Base-by-base conservation (phyloP, 2,888 invertebrate species). In the Pandemis cinnamomeana region DNA sequence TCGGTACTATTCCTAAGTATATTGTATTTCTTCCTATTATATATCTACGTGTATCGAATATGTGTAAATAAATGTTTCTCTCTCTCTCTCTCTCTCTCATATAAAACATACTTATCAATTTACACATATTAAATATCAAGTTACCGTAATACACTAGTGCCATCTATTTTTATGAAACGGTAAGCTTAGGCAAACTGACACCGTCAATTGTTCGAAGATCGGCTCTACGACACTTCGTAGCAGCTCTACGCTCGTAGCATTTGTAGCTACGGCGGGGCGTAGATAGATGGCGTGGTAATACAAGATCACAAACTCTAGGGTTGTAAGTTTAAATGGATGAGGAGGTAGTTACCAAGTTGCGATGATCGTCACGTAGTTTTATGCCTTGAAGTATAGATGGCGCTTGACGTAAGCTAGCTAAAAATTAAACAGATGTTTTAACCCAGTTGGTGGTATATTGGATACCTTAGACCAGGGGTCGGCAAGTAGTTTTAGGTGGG, bases 271-370 rank as follows among this genome's bases (percentile, higher is more conserved):
- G 51, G 44, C 55, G 2, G 13, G 0, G 3, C 58, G 69, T 51
- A 58, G 72, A 63, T 27, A 72, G 72, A 72, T 72, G 72, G 72
- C 72, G 64, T 44, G 20, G 8, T 53, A n/a, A n/a, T 55, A 3
- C 55, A 3, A 15, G 15, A 53, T 15, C 15, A 55, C 15, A 7
- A 55, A 8, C 6, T 55, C 3, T 20, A 0, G 7, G 55, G 20
- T 55, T 8, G 55, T 20, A 8, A 2, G 4, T 53, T n/a, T n/a
- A 15, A 2, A 7, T 55, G 15, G 8, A n/a, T 55, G 20, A 15
- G 20, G 15, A 53, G 53, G 6, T 15, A 53, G 53, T 15, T 53
- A 20, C 8, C 1, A 7, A 46, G 67, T 36, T 36, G 4, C 27
- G 27, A 36, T 36, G 2, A 36, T 4, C 42, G 48, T 11, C 67